Base-by-base conservation (phyloP, 64 coral and sea anemone species). In the Dendrophyllia cribrosa region DNA sequence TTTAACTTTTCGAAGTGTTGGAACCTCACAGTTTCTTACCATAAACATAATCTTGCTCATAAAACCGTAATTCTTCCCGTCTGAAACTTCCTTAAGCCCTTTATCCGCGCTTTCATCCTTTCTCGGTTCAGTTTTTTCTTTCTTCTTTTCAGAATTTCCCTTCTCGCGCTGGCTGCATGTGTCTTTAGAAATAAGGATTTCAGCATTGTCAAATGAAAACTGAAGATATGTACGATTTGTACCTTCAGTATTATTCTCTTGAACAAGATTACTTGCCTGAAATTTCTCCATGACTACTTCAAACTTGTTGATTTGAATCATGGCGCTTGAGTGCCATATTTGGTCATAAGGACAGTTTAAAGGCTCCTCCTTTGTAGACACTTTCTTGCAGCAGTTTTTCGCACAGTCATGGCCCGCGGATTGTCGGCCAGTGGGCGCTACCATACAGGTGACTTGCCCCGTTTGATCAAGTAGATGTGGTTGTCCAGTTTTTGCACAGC, bases 21-120 rank as follows among this genome's bases (percentile, higher is more conserved):
- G 68, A 48, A 91, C 86, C 90, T 97, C 95, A 7, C 88, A 84
- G 50, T 94, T 88, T 22, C 92, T 89, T 16, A 86, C 95, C 61
- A 91, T 84, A 70, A 97, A 65, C n/a, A 97, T 23, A 12, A 90
- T 63, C 14, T 89, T 89, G 51, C 48, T 87, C 23, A 75, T 78
- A 48, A 87, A 83, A 13, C 50, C 24, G 3, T 76, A 5, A 48
- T 16, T 50, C 20, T 49, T 60, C 9, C 16, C 14, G 52, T 72
- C 60, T 47, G 3, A 8, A 79, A 16, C 20, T 11, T 21, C 21
- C 44, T 55, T 47, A 16, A 59, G 7, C 19, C 26, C 48, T 65
- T 43, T 13, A 9, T 74, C 23, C 51, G 17, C 59, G 64, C 19
- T 11, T 75, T 66, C 74, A 47, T 43, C 58, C 43, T 20, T 20